A percentile compares a stretch with the other conserved stretches of the same genome.
phyloP scores from a whole-genome alignment of 2,888 invertebrate genomes.

The Lepidochitona cinerea region DNA sequence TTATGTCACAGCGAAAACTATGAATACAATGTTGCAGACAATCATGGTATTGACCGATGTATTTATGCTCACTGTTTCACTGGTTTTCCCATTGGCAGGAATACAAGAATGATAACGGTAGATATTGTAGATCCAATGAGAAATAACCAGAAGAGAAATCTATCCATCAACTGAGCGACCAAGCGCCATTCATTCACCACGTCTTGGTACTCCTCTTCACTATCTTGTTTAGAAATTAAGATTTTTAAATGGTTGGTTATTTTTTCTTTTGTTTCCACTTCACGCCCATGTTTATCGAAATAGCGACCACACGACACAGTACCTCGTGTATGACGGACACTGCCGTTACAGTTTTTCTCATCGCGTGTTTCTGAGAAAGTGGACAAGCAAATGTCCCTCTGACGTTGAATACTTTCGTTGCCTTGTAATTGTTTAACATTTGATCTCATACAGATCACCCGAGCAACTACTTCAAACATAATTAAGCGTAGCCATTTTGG shows the following conservation, averaged over 20 bases:
- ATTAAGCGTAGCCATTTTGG: constrained; percentile 67
- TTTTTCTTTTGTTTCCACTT: constrained; percentile 42
- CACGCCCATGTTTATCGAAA: constrained; percentile 7
- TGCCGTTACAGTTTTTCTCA: constrained; percentile 51
- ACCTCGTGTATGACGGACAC: constrained; percentile 21
- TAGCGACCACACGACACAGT: constrained; percentile 17
- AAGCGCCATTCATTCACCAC: constrained; percentile 69
- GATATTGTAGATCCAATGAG: constrained; percentile 61
- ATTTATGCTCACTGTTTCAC: neutral
- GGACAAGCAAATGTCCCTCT: constrained; percentile 50
- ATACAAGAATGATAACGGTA: constrained; percentile 65
- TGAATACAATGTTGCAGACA: neutral
- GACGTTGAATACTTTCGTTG: constrained; percentile 22
- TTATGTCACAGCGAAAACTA: too few relatives aligned
- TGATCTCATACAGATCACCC: constrained; percentile 63
- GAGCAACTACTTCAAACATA: constrained; percentile 65
- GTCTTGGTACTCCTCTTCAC: constrained; percentile 60
- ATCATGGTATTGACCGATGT: neutral
- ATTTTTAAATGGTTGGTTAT: constrained; percentile 60
- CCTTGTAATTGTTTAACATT: constrained; percentile 26
- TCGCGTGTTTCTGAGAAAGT: constrained; percentile 52
- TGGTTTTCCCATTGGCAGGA: constrained; percentile 66
- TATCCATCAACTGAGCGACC: constrained; percentile 68
- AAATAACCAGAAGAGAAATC: constrained; percentile 69
- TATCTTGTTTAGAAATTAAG: constrained; percentile 58